Conservation (phyloP, 1,140 invertebrate genomes). For the Nasonia longicornis region DNA sequence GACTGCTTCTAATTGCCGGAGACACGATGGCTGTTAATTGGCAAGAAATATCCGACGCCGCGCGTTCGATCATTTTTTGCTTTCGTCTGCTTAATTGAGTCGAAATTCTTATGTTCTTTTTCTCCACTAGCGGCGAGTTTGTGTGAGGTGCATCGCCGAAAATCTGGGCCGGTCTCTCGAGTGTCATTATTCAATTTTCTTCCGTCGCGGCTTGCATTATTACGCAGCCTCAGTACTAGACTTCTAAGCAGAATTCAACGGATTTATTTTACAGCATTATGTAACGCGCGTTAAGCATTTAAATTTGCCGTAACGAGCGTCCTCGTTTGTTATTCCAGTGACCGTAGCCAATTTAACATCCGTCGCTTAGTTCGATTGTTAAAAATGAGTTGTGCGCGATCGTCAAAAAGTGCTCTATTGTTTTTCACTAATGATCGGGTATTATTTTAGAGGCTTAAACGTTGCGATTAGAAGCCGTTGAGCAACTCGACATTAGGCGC, state of each 20-base stretch:
- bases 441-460: constrained; percentile 11
- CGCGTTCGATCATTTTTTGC: neutral
- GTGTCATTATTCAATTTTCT: neutral
- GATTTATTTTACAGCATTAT: neutral
- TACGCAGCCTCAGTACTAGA: neutral
- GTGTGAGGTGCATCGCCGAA: neutral
- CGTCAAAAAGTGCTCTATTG: neutral
- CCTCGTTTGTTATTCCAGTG: neutral
- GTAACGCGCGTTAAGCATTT: neutral
- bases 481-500: neutral
- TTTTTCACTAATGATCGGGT: neutral
- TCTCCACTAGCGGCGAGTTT: neutral
- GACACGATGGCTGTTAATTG: neutral
- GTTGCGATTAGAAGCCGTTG: neutral
- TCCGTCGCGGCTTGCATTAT: neutral
- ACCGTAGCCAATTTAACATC: neutral
- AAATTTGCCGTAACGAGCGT: neutral
- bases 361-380: constrained; percentile 13
- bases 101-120: too few relatives aligned
- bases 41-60: neutral
- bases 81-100: too few relatives aligned
- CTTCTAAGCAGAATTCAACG: neutral
- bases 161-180: neutral
- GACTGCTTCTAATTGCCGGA: neutral
- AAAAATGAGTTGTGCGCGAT: neutral